phyloP scores from a whole-genome alignment of 2,888 invertebrate genomes.

The Myopa testacea region DNA sequence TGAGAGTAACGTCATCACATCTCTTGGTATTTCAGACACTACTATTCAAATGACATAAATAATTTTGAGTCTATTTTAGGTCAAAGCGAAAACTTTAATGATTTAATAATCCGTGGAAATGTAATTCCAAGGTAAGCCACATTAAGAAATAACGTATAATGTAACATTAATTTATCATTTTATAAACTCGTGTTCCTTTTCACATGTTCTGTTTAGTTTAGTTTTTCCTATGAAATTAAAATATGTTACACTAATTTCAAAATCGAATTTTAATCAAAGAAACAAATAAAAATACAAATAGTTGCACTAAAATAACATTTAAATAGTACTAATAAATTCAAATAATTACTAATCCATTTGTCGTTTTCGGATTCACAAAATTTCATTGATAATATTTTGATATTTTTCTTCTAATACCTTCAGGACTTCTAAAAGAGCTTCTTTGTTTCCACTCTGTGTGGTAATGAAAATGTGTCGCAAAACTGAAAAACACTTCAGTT shows the following conservation, averaged over 20 bases:
- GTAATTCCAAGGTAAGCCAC: slow-evolving; percentile 56
- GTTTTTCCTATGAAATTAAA: not conserved
- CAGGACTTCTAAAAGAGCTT: slow-evolving; percentile 49
- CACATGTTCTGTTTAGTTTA: not conserved
- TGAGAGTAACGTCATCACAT: slow-evolving; percentile 52
- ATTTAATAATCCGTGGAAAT: slow-evolving; percentile 57
- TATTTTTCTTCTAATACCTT: slow-evolving; percentile 49
- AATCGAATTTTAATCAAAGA: not conserved
- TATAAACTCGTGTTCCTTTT: too few relatives aligned
- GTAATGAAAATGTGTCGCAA: slow-evolving; percentile 54
- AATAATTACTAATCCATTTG: not conserved
- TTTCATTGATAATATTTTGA: slow-evolving; percentile 43
- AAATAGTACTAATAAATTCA: not conserved
- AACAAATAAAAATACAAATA: not conserved
- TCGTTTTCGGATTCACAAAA: slow-evolving; percentile 15
- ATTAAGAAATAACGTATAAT: not conserved
- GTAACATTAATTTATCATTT: too few relatives aligned
- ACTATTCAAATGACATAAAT: not conserved
- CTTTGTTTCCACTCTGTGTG: slow-evolving; percentile 46
- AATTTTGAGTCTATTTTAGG: slow-evolving; percentile 51
- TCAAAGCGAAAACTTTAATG: slow-evolving; percentile 59
- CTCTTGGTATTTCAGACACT: slow-evolving; percentile 14
- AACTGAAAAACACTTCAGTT: slow-evolving; percentile 52
- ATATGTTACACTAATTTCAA: not conserved
- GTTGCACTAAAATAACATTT: not conserved